phyloP scores from a whole-genome alignment of 2,113 vertebrate genomes.

The Pterophyllum scalare region DNA sequence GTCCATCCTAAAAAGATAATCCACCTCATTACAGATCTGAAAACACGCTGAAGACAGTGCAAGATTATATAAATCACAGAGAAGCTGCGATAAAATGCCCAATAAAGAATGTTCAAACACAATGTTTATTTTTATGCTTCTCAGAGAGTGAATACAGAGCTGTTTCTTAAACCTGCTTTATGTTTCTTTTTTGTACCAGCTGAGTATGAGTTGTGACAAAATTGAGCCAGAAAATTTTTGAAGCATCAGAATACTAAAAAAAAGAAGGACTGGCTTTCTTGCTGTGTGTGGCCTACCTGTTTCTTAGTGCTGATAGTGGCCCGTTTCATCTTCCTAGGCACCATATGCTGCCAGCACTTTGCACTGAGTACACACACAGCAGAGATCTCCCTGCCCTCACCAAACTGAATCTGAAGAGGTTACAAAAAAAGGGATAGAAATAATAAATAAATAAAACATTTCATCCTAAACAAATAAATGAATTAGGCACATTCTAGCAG shows the following conservation, averaged over 20 bases:
- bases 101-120: background rate
- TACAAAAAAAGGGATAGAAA: background rate
- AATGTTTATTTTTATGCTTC: background rate
- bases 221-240: background rate
- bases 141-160: background rate
- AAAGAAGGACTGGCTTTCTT: background rate
- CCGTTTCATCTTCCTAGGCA: slow-evolving; percentile 56
- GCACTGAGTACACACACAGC: slow-evolving; percentile 36
- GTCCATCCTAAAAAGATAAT: slow-evolving; percentile 62
- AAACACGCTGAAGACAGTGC: background rate
- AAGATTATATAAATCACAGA: background rate
- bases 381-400: slow-evolving; percentile 1
- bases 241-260: background rate
- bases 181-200: background rate
- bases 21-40: slow-evolving; percentile 48
- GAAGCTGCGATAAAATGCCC: background rate
- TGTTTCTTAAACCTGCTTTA: background rate
- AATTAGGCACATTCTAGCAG: background rate
- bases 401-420: slow-evolving; percentile 23
- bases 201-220: background rate
- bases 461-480: rapidly evolving
- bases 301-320: slow-evolving; percentile 48
- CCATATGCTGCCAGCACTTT: slow-evolving; percentile 48
- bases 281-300: background rate
- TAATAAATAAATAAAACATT: background rate